phyloP scores from a whole-genome alignment of 2,113 vertebrate species.

The Odocoileus hemionus region DNA sequence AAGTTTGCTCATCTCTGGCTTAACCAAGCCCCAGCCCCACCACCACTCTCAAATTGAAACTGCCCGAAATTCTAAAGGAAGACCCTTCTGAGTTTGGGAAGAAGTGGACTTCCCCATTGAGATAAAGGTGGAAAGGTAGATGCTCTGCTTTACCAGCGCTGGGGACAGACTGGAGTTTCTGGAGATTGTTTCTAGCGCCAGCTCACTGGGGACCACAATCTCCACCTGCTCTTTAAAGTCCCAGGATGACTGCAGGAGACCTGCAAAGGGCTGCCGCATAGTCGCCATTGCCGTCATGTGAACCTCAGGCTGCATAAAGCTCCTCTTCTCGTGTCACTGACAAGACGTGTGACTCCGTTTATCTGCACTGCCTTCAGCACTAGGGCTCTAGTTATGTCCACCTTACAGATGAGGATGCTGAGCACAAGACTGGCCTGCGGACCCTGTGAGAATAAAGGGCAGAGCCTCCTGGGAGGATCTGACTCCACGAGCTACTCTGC shows the following conservation, averaged over 20 bases:
- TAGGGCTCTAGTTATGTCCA: rapidly evolving
- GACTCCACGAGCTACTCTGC: background rate
- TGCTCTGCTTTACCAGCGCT: background rate
- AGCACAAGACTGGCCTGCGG: background rate
- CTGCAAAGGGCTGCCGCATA: rapidly evolving
- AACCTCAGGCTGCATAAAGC: background rate
- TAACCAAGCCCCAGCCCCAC: background rate
- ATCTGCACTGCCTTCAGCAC: too few relatives aligned
- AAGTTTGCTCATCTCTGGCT: background rate
- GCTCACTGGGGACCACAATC: rapidly evolving
- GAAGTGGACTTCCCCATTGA: background rate
- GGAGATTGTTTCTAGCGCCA: background rate
- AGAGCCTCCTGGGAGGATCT: background rate
- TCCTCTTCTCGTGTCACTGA: background rate
- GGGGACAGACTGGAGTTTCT: background rate
- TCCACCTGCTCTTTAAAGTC: background rate
- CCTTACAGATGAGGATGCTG: background rate
- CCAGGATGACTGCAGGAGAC: background rate
- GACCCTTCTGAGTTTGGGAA: background rate
- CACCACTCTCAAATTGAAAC: background rate
- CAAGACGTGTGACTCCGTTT: background rate
- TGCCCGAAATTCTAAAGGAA: background rate
- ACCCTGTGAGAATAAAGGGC: rapidly evolving
- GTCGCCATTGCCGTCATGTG: rapidly evolving
- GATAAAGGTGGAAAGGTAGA: background rate